Percentiles rank a stretch among this genome's conserved stretches.
Evolutionary conservation across 1,140 invertebrate species (phyloP).

Genomic region (Drosophila bifasciata): DNA sequence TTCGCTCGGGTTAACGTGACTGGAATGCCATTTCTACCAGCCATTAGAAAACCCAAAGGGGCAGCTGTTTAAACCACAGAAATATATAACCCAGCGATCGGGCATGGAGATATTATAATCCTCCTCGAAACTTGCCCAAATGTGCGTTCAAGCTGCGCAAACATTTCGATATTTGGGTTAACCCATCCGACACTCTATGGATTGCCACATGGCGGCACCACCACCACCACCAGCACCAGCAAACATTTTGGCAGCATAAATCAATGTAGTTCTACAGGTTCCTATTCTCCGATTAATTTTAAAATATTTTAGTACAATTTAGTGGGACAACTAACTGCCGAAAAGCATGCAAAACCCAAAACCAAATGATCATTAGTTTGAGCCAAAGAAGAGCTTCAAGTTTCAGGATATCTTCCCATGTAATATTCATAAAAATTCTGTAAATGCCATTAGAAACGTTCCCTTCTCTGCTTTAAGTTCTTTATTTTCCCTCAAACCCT

Average conservation of each 20-base stretch:
- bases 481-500: no score
- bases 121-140: constrained; percentile 63
- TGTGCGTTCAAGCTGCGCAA: constrained; percentile 59
- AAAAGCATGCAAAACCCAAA: constrained; percentile 55
- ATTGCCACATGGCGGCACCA: background rate
- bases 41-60: constrained; percentile 43
- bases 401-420: no score
- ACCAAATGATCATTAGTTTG: constrained; percentile 31
- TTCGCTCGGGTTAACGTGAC: constrained; percentile 68
- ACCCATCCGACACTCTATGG: constrained; percentile 9
- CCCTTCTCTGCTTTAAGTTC: no score
- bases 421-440: no score
- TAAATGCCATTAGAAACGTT: no score
- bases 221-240: no score
- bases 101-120: constrained; percentile 43
- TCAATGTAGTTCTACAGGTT: constrained; percentile 30
- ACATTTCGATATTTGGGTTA: constrained; percentile 64
- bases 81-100: constrained; percentile 45
- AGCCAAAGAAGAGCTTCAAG: no score
- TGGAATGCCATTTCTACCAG: constrained; percentile 59
- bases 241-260: constrained; percentile 33
- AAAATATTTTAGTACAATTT: constrained; percentile 15
- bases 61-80: constrained; percentile 76
- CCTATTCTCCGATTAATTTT: constrained; percentile 39
- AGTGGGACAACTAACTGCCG: constrained; percentile 37